A percentile compares a stretch with the other conserved stretches of the same genome.
Evolutionary conservation across 2,797 vertebrate genomes (phyloP).

Genomic region (Bucorvus abyssinicus): DNA sequence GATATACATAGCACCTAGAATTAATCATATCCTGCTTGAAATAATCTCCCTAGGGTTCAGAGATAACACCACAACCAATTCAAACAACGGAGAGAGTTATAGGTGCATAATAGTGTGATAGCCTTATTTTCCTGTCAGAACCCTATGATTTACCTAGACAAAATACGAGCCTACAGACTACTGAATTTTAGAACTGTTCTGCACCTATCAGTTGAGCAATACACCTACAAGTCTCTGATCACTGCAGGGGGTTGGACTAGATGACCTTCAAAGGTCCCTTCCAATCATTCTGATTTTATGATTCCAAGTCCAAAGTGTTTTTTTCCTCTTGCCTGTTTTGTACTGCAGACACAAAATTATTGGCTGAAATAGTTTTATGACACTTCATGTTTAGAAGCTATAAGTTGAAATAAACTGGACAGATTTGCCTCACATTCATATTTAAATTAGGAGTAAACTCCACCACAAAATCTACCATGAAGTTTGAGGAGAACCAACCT

Average conservation of each 20-base stretch:
- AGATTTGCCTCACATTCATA: neutral
- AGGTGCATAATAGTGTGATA: neutral
- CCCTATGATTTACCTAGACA: neutral
- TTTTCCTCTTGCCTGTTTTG: neutral
- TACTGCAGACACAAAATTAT: neutral
- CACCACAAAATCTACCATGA: neutral
- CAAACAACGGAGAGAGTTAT: neutral
- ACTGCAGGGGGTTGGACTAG: neutral
- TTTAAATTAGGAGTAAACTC: neutral
- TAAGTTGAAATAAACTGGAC: neutral
- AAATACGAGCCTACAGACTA: neutral
- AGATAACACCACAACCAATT: neutral
- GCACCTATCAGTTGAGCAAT: neutral
- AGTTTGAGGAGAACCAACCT: neutral
- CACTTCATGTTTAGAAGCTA: neutral
- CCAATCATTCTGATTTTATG: neutral
- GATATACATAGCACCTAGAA: neutral
- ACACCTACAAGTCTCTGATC: neutral
- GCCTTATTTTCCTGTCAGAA: constrained; percentile 17
- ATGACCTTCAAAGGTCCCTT: neutral
- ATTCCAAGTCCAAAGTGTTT: neutral
- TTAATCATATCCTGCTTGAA: neutral
- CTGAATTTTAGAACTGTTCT: neutral
- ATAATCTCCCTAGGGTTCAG: neutral
- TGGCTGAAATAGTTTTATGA: neutral